phyloP scores from a whole-genome alignment of 1,140 invertebrate genomes.

The Atopsyche davidsoni region DNA sequence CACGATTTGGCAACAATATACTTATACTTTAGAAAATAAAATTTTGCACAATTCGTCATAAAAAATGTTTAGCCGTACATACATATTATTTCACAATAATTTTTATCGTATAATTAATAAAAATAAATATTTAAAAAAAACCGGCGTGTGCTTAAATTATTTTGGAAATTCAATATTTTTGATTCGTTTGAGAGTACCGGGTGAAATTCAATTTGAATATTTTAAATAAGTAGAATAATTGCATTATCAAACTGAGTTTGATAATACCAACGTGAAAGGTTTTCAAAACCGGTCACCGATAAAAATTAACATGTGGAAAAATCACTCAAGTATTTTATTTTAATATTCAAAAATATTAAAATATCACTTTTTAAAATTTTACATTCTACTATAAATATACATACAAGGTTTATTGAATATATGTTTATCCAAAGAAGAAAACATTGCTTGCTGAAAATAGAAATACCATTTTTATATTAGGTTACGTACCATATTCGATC shows the following conservation, averaged over 20 bases:
- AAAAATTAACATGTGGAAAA: too few species aligned
- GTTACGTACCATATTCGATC: too few species aligned
- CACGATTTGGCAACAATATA: too few species aligned
- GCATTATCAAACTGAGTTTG: too few species aligned
- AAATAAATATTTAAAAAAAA: background rate
- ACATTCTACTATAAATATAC: too few species aligned
- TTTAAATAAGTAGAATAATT: too few species aligned
- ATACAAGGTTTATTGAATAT: background rate
- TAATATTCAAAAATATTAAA: background rate
- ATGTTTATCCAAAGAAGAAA: background rate
- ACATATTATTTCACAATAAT: background rate
- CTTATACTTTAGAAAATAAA: background rate
- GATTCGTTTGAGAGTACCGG: background rate
- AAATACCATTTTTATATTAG: slow-evolving; percentile 3
- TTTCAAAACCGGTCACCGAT: too few species aligned
- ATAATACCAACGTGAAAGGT: too few species aligned
- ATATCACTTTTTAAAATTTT: background rate
- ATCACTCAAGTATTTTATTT: background rate
- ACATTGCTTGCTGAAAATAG: background rate
- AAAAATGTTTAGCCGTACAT: background rate
- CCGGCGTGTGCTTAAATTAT: background rate
- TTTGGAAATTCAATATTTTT: background rate
- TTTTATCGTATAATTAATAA: background rate
- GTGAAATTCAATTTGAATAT: background rate
- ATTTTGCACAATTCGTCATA: background rate